Percentiles rank a stretch among this genome's conserved stretches.
phyloP scores from a whole-genome alignment of 2,113 vertebrate species.

The Dendropsophus ebraccatus region DNA sequence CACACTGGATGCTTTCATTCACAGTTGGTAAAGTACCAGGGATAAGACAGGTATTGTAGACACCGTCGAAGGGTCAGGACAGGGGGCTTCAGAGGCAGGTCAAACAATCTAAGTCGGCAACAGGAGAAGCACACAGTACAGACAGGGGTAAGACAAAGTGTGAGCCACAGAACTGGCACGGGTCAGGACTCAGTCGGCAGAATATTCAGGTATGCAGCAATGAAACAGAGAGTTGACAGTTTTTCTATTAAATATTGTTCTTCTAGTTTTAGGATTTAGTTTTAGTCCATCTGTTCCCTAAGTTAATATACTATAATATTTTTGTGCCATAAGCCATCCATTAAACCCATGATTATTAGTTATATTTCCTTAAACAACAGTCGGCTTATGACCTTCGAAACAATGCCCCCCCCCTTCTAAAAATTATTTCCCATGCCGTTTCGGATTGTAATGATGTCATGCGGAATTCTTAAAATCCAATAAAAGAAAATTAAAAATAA shows the following conservation, averaged over 20 bases:
- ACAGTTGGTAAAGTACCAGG: too few relatives aligned
- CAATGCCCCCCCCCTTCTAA: not conserved
- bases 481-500: slow-evolving; percentile 59
- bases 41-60: too few relatives aligned
- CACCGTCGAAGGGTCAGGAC: too few relatives aligned
- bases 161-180: too few relatives aligned
- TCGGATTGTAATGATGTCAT: slow-evolving; percentile 48
- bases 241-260: not conserved
- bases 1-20: too few relatives aligned
- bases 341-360: not conserved
- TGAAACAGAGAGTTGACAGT: too few relatives aligned
- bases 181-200: too few relatives aligned
- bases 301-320: not conserved
- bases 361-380: not conserved
- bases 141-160: too few relatives aligned
- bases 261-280: not conserved
- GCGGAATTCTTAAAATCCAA: slow-evolving; percentile 52
- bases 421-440: slow-evolving; percentile 28
- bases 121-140: too few relatives aligned
- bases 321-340: not conserved
- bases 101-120: too few relatives aligned
- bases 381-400: slow-evolving; percentile 27
- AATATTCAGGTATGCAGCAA: too few relatives aligned
- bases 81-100: too few relatives aligned
- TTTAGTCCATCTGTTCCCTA: not conserved